Evolutionary conservation across 2,888 invertebrate species (phyloP).

Genomic region (Girardia tigrina): DNA sequence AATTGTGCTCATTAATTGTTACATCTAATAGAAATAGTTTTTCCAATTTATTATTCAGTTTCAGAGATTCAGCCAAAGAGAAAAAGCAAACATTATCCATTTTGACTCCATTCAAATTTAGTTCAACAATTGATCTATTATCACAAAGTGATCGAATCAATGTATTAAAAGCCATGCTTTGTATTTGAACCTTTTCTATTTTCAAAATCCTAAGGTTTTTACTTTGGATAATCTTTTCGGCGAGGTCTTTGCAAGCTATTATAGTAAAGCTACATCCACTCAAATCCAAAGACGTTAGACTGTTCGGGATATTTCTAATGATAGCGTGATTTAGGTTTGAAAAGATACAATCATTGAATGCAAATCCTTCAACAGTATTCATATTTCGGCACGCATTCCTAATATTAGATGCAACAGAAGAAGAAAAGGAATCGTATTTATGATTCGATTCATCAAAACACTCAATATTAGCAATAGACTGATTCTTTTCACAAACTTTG

Average conservation of each 20-base stretch:
- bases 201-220: slow-evolving; percentile 26
- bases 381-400: slow-evolving; percentile 41
- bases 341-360: slow-evolving; percentile 40
- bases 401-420: slow-evolving; percentile 42
- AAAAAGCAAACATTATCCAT: slow-evolving; percentile 37
- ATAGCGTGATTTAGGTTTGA: slow-evolving; percentile 40
- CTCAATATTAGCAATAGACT: slow-evolving; percentile 28
- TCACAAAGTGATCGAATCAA: slow-evolving; percentile 33
- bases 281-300: slow-evolving; percentile 24
- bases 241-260: slow-evolving; percentile 33
- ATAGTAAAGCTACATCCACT: slow-evolving; percentile 34
- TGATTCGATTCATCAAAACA: slow-evolving; percentile 33
- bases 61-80: slow-evolving; percentile 39
- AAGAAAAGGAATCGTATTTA: slow-evolving; percentile 39
- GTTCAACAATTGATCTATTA: slow-evolving; percentile 29
- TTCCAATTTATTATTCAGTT: slow-evolving; percentile 40
- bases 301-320: slow-evolving; percentile 32
- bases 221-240: slow-evolving; percentile 31
- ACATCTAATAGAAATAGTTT: slow-evolving; percentile 42
- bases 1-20: slow-evolving; percentile 40
- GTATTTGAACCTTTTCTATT: slow-evolving; percentile 24
- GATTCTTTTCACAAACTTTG: slow-evolving; percentile 30
- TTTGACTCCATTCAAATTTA: slow-evolving; percentile 33
- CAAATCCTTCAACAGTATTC: slow-evolving; percentile 39
- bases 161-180: slow-evolving; percentile 36